A percentile compares a stretch with the other conserved stretches of the same genome.
phyloP scores from a whole-genome alignment of 2,888 invertebrate genomes.

The Drosophila imparisetae region DNA sequence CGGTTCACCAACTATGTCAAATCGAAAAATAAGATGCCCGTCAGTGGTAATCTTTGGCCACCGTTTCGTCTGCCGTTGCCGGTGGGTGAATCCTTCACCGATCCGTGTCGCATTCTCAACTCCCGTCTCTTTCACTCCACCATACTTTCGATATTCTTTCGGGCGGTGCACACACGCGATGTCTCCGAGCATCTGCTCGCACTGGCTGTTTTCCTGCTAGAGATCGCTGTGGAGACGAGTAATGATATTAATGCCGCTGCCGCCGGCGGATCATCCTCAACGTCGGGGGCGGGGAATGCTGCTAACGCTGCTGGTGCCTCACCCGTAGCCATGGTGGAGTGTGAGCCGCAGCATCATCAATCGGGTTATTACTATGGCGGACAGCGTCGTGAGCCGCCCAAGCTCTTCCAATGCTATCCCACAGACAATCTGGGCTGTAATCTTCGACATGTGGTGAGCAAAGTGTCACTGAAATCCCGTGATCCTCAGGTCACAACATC shows the following conservation, averaged over 20 bases:
- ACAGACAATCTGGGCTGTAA: constrained; percentile 91
- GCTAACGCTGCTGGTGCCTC: not conserved
- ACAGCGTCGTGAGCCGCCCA: constrained; percentile 82
- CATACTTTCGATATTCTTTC: constrained; percentile 92
- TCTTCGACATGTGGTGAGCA: constrained; percentile 88
- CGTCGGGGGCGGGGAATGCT: not conserved
- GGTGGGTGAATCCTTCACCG: constrained; percentile 88
- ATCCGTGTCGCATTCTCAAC: constrained; percentile 86
- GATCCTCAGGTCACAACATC: constrained; percentile 87
- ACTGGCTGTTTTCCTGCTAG: constrained; percentile 93
- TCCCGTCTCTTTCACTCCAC: constrained; percentile 84
- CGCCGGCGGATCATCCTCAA: not conserved
- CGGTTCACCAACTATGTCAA: constrained; percentile 92
- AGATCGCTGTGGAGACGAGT: constrained; percentile 89
- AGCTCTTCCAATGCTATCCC: constrained; percentile 88
- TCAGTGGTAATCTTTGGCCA: constrained; percentile 90
- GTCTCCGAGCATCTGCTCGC: constrained; percentile 95
- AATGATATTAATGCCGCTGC: constrained; percentile 61
- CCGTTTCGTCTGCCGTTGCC: constrained; percentile 91
- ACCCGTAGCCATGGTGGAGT: constrained; percentile 79
- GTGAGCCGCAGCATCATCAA: constrained; percentile 72
- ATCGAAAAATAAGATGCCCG: constrained; percentile 87
- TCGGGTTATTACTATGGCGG: constrained; percentile 73
- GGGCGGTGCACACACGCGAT: constrained; percentile 90
- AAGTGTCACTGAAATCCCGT: constrained; percentile 87